Percentiles rank a stretch among this genome's conserved stretches.
Conservation (phyloP, 2,113 vertebrate species). For the Gymnobelideus leadbeateri region DNA sequence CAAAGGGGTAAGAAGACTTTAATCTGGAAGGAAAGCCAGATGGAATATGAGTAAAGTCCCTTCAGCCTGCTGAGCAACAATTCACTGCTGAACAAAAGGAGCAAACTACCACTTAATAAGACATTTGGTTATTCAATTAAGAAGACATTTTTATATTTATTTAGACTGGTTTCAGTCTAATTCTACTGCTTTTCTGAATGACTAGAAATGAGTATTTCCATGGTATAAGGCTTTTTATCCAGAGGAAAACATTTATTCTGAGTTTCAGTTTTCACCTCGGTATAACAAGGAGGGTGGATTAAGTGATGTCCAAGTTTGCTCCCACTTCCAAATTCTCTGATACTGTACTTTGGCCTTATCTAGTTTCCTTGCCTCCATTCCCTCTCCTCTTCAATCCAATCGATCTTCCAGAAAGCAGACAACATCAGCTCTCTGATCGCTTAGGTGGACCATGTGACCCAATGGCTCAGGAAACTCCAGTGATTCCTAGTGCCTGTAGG, state of each 20-base stretch:
- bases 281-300: neutral
- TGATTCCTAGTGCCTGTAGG: neutral
- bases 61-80: neutral
- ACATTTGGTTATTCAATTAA: constrained; percentile 19
- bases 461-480: neutral
- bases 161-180: constrained; percentile 37
- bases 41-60: neutral
- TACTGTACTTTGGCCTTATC: neutral
- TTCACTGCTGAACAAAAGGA: constrained; percentile 2
- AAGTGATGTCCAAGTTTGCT: neutral
- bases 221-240: neutral
- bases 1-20: constrained; percentile 19
- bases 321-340: neutral
- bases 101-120: constrained; percentile 3
- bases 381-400: neutral
- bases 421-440: neutral
- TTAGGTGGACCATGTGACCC: neutral
- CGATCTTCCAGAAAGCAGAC: neutral
- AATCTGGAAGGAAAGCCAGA: constrained; percentile 32
- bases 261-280: neutral
- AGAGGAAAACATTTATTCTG: neutral
- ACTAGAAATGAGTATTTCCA: constrained; percentile 51
- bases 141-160: constrained; percentile 40
- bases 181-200: constrained; percentile 51
- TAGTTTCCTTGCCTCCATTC: neutral